Base-by-base conservation (phyloP, 2,888 invertebrate genomes). In the Acronicta aceris region DNA sequence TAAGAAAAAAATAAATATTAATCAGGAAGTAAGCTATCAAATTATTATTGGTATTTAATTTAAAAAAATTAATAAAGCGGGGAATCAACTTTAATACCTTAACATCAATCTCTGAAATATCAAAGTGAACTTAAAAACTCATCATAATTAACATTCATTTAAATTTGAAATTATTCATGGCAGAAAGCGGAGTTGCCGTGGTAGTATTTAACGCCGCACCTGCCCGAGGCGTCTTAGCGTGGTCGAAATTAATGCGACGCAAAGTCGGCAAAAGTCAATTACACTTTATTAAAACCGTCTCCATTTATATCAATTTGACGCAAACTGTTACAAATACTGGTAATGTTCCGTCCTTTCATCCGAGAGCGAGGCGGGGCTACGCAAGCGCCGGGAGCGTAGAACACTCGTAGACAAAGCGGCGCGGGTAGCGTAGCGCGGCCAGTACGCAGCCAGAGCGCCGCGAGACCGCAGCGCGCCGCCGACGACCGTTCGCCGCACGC, bases 281-380 rank as follows among this genome's bases (percentile, higher is more conserved):
- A 94, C 92, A 94, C 92, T 94, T 94, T 94, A 94, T 94, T 94
- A 94, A 94, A 94, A 93, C 93, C 93, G 90, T 93, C 94, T 93
- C 93, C 93, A 94, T 94, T 94, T 94, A 94, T 94, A 94, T 94
- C 94, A 94, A 94, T 94, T 94, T 94, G 94, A 94, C 92, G 93
- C 93, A 94, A 94, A 94, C 93, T 93, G 94, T 93, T 94, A 94
- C 94, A 94, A 94, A 94, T 94, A 94, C 94, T 94, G 93, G 93
- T 90, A 93, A 94, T 93, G 93, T 93, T 91, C 91, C 89, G 91
- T 92, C 92, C 90, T 93, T 93, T 93, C 89, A 90, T 91, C 88
- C 84, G 89, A 89, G 85, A 83, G 87, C 88, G 89, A 92, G 92
- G 93, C 91, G 92, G 93, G 86, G 92, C 91, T 90, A 94, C 94